Base-by-base conservation (phyloP, 1,140 invertebrate species). In the Caerostris darwini region DNA sequence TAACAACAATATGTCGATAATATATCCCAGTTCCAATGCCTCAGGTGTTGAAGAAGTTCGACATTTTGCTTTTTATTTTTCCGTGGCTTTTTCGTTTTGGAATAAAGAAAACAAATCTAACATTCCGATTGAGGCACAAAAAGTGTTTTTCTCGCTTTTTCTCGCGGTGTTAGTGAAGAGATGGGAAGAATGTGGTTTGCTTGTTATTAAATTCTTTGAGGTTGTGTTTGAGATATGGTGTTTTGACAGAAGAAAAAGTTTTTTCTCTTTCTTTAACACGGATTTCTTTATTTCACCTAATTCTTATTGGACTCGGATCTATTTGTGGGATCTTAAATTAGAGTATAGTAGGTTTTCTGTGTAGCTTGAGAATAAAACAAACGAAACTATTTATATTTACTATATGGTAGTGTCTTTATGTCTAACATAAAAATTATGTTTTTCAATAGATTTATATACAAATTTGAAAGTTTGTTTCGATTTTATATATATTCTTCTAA, bases 1-100 rank as follows among this genome's bases (percentile, higher is more conserved):
- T 90, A 90, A 90, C 64, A 90, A 90, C 88, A 87, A 87, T 87
- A 69, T 90, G 88, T 90, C 88, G 88, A 90, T 90, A 90, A 90
- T 77, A 90, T 90, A 90, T 90, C 88, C 88, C 50, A 56, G 53
- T 90, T 77, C n/a, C 56, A 14, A 50, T 58, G 88, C 88, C 88
- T 77, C 88, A 90, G 88, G 88, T 90, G 88, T 90, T 90, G 56
- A 14, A 54, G 12, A 58, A 85, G 8, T 58, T 58, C 50, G 17
- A 17, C 19, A 17, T 85, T 34, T 34, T 34, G 34, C 10, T 34
- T 34, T 34, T 34, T 34, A 34, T 34, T 85, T 85, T 85, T 85
- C 14, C 34, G 71, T 85, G 53, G 34, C 56, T 57, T 19, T 85
- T 53, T 56, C 56, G 53, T 85, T 12, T 85, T 85, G 56, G 14